Evolutionary conservation across 2,888 invertebrate species (phyloP), one percentile per base, ranked within the genome.

Genomic region (Thelaira solivaga): DNA sequence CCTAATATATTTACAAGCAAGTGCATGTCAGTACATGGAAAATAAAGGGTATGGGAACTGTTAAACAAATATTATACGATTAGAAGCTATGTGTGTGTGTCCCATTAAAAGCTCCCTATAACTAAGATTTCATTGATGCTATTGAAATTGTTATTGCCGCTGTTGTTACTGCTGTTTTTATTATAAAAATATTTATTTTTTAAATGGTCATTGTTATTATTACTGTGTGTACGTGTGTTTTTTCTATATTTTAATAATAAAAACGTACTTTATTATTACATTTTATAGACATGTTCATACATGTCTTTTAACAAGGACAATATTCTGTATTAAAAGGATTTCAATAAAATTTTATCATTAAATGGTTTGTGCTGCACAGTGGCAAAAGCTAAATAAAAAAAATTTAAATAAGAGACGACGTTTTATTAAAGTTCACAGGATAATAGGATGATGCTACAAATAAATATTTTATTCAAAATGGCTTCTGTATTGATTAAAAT

Each of bases 221-320:
- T 31, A 10, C 26, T 7, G 39, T 10, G 26, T 29, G 26, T 18
- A 4, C 4, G 13, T 24, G 18, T n/a, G 16, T 36, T 2, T 16
- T 34, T 34, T 55, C 43, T 13, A 13, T 39, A 5, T 13, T 36
- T 57, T 24, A 59, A 49, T 47, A 59, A 39, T 39, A 47, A 57
- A 47, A 29, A 49, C 47, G 47, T 8, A n/a, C n/a, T n/a, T n/a
- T 47, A 39, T 55, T 64, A 72, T 55, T 47, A 72, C 45, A 39
- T 71, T 69, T 59, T 73, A 73, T 73, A 49, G 51, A 77, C 57
- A 68, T 77, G 68, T 77, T 73, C 57, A 41, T 77, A 77, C 68
- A 77, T 77, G 73, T 77, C 68, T 78, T n/a, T 65, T 53, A 64
- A 78, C 69, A 65, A 64, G 45, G 24, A 57, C 69, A 61, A 74